A percentile compares a stretch with the other conserved stretches of the same genome.
phyloP scores from a whole-genome alignment of 2,888 invertebrate genomes.

The Conistra vaccinii region DNA sequence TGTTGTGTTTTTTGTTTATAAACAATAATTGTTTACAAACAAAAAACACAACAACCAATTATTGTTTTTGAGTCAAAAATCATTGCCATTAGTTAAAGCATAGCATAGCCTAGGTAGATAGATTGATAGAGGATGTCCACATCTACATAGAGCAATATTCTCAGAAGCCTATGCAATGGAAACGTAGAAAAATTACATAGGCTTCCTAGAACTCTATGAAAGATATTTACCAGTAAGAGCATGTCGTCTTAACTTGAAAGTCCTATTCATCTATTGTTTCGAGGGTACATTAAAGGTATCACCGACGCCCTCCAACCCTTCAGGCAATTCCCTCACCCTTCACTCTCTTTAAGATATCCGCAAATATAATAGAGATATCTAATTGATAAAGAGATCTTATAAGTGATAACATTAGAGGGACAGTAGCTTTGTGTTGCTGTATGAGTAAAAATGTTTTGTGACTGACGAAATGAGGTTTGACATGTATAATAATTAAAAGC shows the following conservation, averaged over 20 bases:
- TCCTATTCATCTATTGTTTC: conserved; percentile 38
- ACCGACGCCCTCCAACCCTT: conserved; percentile 50
- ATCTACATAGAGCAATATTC: background rate
- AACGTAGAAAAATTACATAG: background rate
- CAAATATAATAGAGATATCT: conserved; percentile 58
- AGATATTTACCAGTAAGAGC: conserved; percentile 2
- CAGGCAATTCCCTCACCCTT: conserved; percentile 47
- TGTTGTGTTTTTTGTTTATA: no score
- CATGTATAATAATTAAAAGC: background rate
- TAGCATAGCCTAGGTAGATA: no score
- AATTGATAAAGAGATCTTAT: conserved; percentile 58
- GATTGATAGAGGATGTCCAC: background rate
- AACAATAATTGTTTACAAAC: no score
- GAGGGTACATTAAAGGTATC: conserved; percentile 45
- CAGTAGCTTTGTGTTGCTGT: conserved; percentile 3
- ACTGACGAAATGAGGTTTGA: background rate
- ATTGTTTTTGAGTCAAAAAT: no score
- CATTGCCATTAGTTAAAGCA: background rate
- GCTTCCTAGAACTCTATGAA: conserved; percentile 2
- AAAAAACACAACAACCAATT: no score
- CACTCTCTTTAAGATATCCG: conserved; percentile 50
- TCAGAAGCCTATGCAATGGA: background rate
- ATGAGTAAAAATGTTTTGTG: conserved; percentile 4
- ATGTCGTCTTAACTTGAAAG: conserved; percentile 4
- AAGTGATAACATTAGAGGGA: conserved; percentile 45